Percentiles rank a stretch among this genome's conserved stretches.
Evolutionary conservation across 2,888 invertebrate species (phyloP).

Genomic region (Ennomos erosarius): DNA sequence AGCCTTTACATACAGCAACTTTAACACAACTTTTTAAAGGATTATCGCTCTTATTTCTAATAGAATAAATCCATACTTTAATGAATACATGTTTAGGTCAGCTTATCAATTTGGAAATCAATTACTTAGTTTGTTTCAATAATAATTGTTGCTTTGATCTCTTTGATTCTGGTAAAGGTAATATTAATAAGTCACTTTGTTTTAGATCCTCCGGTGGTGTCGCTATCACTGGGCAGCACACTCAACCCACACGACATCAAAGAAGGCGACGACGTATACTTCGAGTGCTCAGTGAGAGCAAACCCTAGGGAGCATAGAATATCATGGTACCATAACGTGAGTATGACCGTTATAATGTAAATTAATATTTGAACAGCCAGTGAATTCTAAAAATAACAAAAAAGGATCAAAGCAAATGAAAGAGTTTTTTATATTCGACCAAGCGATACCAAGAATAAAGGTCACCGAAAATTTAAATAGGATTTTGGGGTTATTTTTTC

Average conservation of each 20-base stretch:
- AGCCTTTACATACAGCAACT: constrained; percentile 32
- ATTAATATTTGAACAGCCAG: too few relatives aligned
- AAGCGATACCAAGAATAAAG: too few relatives aligned
- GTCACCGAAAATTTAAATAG: too few relatives aligned
- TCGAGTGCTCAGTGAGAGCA: constrained; percentile 93
- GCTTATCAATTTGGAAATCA: too few relatives aligned
- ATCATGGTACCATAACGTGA: constrained; percentile 96
- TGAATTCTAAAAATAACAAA: background rate
- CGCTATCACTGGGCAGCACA: constrained; percentile 92
- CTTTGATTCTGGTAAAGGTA: background rate
- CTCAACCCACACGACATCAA: constrained; percentile 95
- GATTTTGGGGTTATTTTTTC: too few relatives aligned
- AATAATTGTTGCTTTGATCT: too few relatives aligned
- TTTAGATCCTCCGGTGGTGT: constrained; percentile 92
- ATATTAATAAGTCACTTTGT: constrained; percentile 19
- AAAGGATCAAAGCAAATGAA: too few relatives aligned
- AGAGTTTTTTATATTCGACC: too few relatives aligned
- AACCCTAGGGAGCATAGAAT: constrained; percentile 94
- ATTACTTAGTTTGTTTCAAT: too few relatives aligned
- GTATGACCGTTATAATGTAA: constrained; percentile 58
- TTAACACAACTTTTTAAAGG: constrained; percentile 31
- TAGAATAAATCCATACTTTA: constrained; percentile 8
- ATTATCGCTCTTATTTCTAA: constrained; percentile 26
- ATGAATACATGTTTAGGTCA: too few relatives aligned
- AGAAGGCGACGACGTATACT: constrained; percentile 96